These are phyloP conservation scores for Chiloscyllium plagiosum DNA, from an alignment of 2,113 vertebrate species.

Conservation along the genomic window DNA sequence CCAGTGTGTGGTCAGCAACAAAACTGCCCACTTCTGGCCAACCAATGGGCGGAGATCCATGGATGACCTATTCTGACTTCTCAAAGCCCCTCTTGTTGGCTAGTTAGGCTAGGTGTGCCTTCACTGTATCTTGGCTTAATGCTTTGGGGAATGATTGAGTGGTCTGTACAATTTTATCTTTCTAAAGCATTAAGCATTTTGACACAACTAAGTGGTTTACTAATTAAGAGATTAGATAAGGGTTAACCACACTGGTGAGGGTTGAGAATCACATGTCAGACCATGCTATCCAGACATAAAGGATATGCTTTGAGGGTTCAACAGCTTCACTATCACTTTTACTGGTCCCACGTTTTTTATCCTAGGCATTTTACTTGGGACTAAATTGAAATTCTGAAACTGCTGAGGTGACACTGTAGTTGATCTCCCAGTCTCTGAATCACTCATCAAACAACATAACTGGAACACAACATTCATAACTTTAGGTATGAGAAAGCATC, in stretches of 20 bases:
- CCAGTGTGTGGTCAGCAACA: no score
- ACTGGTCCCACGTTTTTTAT: no score
- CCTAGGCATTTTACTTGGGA: no score
- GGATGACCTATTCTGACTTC: neutral
- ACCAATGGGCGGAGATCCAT: neutral
- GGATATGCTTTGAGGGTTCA: neutral
- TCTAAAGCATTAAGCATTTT: neutral
- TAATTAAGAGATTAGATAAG: neutral
- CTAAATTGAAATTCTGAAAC: no score
- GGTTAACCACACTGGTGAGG: neutral
- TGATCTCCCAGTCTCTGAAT: neutral
- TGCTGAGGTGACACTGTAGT: neutral
- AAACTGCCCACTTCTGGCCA: neutral
- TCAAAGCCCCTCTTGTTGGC: neutral
- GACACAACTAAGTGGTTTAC: neutral
- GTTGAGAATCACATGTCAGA: neutral
- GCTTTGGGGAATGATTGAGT: neutral
- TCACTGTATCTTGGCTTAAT: neutral
- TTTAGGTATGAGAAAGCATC: neutral
- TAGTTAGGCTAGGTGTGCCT: neutral
- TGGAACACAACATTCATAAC: neutral
- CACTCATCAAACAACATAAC: neutral
- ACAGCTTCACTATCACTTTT: no score
- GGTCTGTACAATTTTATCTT: neutral
- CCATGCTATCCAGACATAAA: neutral